Conservation (phyloP, 2,113 vertebrate genomes). For the Hyperopisus bebe region DNA sequence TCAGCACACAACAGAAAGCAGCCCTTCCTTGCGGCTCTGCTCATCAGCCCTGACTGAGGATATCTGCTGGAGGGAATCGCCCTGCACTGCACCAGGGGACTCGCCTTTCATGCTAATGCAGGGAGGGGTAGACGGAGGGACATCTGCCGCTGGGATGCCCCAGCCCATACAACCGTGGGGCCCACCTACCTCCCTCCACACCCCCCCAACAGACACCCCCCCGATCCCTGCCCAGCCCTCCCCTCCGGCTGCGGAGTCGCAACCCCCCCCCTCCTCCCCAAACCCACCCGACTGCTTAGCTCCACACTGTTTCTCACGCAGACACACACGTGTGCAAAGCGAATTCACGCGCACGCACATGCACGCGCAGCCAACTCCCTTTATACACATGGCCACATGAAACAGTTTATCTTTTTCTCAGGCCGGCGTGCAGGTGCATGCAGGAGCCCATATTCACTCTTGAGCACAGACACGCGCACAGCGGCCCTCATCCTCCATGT, state of each 20-base stretch:
- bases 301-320: constrained; percentile 5
- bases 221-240: neutral
- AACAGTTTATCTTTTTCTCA: neutral
- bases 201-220: neutral
- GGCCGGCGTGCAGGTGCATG: neutral
- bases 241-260: neutral
- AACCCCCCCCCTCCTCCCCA: neutral
- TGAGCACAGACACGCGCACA: neutral
- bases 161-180: neutral
- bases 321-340: neutral
- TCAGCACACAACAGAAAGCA: neutral
- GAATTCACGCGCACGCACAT: neutral
- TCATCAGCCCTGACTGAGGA: neutral
- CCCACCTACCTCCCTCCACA: neutral
- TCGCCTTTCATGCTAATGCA: neutral
- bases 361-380: neutral
- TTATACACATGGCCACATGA: neutral
- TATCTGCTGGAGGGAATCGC: neutral
- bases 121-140: neutral
- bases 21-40: neutral
- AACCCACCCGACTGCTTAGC: neutral
- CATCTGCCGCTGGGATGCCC: neutral
- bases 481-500: neutral
- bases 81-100: neutral
- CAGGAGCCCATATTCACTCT: neutral